Conservation (phyloP, 35 echinoderm and acorn worm genomes). For the Lytechinus pictus region DNA sequence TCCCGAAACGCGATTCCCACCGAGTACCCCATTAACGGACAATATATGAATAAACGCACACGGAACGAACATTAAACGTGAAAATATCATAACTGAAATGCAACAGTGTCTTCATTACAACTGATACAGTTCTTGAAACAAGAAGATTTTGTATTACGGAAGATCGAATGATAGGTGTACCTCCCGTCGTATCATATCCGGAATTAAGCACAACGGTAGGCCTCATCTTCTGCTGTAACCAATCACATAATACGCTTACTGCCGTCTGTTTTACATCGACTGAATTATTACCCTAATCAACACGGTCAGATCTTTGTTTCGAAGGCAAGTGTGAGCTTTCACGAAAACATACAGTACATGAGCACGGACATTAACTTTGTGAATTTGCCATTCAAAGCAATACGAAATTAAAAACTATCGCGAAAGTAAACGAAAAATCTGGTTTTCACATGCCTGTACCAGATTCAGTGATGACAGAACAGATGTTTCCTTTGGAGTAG, state of each 20-base stretch:
- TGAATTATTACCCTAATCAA: not conserved
- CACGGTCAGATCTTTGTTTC: not conserved
- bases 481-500: not conserved
- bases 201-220: not conserved
- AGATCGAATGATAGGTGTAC: not conserved
- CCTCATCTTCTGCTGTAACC: not conserved
- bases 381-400: not conserved
- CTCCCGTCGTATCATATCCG: not conserved
- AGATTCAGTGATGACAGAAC: not conserved
- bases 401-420: not conserved
- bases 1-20: not conserved
- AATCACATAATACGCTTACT: not conserved
- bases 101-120: not conserved
- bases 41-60: not conserved
- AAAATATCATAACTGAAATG: not conserved
- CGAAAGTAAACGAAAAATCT: not conserved
- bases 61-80: not conserved
- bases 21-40: not conserved
- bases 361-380: not conserved
- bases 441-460: not conserved
- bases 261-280: no score
- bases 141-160: not conserved
- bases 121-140: not conserved
- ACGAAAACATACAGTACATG: not conserved
- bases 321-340: not conserved